Base-by-base conservation (phyloP, 2,113 vertebrate species). In the Labeo rohita region DNA sequence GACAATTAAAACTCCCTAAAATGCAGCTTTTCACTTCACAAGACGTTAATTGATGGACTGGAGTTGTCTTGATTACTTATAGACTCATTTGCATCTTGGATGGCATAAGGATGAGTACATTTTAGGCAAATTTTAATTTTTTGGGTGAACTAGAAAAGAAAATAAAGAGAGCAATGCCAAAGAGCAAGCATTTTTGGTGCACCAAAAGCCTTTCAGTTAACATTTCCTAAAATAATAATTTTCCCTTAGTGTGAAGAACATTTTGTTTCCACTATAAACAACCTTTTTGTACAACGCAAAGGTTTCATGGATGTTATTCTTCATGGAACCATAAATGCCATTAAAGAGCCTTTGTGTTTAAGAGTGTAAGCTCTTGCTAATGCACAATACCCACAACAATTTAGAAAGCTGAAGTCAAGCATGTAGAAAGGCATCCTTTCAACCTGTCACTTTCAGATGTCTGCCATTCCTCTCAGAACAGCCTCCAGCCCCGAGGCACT, bases 391-490 rank as follows among this genome's bases (percentile, higher is more conserved):
- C 54, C 39, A 61, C 2, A 81, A 81, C 36, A 45, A 52, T 77
- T 28, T 8, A 80, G 15, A 59, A 45, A 78, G 75, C 50, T 78
- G 43, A 21, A 39, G 28, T 63, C 36, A 23, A 80, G 18, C 34
- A 61, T 80, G 36, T 23, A 80, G 77, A 21, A 79, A 79, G 77
- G 18, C 12, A 7, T 80, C 43, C 77, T 82, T 82, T 82, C 80
- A 82, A 82, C 80, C 45, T 82, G 80, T 70, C 80, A 82, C 63
- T 82, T 82, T 36, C 47, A 82, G 61, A 82, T 18, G 63, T 70
- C 63, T 82, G 61, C 61, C 3, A 28, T 82, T 70, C 68, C 23
- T 21, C 79, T 81, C 45, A 81, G 43, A 81, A 81, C 21, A 82
- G 80, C 47, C 47, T 70, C 43, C 28, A 65, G 50, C 80, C 80